phyloP scores from a whole-genome alignment of 2,797 vertebrate species.

The Uromys caudimaculatus region DNA sequence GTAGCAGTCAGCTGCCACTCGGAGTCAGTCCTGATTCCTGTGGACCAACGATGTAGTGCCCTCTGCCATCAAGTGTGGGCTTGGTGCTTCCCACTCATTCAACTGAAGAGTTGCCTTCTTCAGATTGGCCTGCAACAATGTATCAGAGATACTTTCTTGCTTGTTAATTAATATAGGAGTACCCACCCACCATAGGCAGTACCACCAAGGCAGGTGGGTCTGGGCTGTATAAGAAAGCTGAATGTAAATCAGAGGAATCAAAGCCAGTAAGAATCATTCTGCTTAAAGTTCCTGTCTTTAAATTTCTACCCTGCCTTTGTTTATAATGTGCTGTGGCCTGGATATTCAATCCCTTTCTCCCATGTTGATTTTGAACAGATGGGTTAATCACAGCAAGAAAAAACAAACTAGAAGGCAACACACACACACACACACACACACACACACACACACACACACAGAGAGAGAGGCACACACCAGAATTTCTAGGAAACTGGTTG shows the following conservation, averaged over 20 bases:
- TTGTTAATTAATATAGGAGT: not conserved
- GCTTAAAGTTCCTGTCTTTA: not conserved
- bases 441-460: no score
- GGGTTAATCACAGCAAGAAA: not conserved
- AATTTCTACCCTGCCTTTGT: not conserved
- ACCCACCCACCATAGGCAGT: no score
- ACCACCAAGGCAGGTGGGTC: not conserved
- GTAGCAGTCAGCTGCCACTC: not conserved
- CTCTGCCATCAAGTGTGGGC: not conserved
- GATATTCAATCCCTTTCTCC: not conserved
- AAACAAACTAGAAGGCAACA: not conserved
- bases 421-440: not conserved
- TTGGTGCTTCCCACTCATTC: not conserved
- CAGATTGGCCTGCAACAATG: not conserved
- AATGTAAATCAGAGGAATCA: no score
- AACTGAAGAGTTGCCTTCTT: not conserved
- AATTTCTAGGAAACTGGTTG: not conserved
- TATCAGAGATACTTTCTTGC: not conserved
- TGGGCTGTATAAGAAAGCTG: not conserved
- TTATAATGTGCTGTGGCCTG: no score
- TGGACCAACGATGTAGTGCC: not conserved
- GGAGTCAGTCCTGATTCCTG: not conserved
- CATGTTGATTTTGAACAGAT: not conserved
- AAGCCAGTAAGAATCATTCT: not conserved
- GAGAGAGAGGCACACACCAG: no score